A percentile compares a stretch with the other conserved stretches of the same genome.
These are phyloP conservation scores for Agelastica alni DNA, from an alignment of 2,888 invertebrate genomes.

Conservation along the genomic window DNA sequence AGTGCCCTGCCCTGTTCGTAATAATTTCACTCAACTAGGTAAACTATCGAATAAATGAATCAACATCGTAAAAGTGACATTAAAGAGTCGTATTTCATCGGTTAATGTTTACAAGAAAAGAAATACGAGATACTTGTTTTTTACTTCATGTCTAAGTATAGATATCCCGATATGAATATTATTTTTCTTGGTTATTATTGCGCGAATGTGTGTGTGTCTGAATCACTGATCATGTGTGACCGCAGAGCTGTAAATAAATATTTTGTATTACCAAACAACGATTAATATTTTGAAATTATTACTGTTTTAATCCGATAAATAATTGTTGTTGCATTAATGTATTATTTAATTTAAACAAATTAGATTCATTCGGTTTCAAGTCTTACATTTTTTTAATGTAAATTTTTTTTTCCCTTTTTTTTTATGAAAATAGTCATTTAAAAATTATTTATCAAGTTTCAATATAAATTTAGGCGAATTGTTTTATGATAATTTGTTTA, in stretches of 20 bases:
- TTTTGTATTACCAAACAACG: neutral
- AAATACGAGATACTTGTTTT: conserved; percentile 30
- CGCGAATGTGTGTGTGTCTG: conserved; percentile 9
- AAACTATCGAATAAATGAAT: conserved; percentile 30
- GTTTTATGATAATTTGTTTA: no score
- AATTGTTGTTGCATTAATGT: no score
- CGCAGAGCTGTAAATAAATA: conserved; percentile 17
- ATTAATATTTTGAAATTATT: no score
- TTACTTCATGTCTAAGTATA: conserved; percentile 23
- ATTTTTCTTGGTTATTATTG: conserved; percentile 13
- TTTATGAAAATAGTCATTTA: no score
- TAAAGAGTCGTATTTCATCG: conserved; percentile 31
- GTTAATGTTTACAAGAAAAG: conserved; percentile 28
- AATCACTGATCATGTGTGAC: conserved; percentile 22
- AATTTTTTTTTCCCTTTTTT: no score
- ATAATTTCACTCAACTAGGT: conserved; percentile 21
- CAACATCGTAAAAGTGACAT: conserved; percentile 36
- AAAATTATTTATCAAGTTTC: no score
- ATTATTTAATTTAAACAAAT: no score
- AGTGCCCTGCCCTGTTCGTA: conserved; percentile 22
- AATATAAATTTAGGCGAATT: no score
- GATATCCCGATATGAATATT: conserved; percentile 22
- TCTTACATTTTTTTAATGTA: no score
- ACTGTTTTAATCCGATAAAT: no score
- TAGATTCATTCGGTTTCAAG: no score